phyloP scores from a whole-genome alignment of 2,888 invertebrate genomes.

The Volucella zonaria region DNA sequence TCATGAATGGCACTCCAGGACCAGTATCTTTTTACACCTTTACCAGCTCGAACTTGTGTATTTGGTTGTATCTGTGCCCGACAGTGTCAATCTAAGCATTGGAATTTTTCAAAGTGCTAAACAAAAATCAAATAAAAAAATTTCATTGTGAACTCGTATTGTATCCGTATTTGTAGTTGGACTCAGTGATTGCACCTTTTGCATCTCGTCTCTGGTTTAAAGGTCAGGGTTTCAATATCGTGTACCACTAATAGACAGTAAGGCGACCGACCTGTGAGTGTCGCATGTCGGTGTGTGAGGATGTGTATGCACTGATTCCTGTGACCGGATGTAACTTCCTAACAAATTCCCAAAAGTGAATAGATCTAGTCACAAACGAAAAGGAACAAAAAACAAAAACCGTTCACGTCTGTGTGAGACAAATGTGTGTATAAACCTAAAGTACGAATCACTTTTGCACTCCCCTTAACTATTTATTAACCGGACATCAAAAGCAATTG shows the following conservation, averaged over 20 bases:
- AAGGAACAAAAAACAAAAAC: background rate
- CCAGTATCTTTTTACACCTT: constrained; percentile 65
- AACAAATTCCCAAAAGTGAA: constrained; percentile 65
- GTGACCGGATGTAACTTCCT: constrained; percentile 72
- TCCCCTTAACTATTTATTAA: constrained; percentile 46
- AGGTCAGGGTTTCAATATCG: constrained; percentile 55
- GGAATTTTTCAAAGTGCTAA: constrained; percentile 30
- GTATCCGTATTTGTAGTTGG: constrained; percentile 38
- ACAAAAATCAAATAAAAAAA: constrained; percentile 42
- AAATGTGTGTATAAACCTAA: constrained; percentile 6
- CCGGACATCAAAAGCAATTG: constrained; percentile 69
- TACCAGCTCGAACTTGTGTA: constrained; percentile 25
- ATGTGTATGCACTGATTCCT: constrained; percentile 66
- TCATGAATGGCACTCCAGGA: constrained; percentile 45
- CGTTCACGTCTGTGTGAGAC: background rate
- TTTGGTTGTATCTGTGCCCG: too few relatives aligned
- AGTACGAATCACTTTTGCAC: constrained; percentile 36
- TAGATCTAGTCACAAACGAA: constrained; percentile 10
- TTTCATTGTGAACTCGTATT: constrained; percentile 49
- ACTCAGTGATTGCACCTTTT: constrained; percentile 37
- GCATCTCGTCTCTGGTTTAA: constrained; percentile 23
- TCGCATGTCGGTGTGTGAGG: background rate
- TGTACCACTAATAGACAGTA: constrained; percentile 43
- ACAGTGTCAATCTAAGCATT: constrained; percentile 15
- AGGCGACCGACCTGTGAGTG: constrained; percentile 50